These are phyloP conservation scores for Cephus pulcher DNA, from an alignment of 2,888 invertebrate genomes.

Conservation along the genomic window DNA sequence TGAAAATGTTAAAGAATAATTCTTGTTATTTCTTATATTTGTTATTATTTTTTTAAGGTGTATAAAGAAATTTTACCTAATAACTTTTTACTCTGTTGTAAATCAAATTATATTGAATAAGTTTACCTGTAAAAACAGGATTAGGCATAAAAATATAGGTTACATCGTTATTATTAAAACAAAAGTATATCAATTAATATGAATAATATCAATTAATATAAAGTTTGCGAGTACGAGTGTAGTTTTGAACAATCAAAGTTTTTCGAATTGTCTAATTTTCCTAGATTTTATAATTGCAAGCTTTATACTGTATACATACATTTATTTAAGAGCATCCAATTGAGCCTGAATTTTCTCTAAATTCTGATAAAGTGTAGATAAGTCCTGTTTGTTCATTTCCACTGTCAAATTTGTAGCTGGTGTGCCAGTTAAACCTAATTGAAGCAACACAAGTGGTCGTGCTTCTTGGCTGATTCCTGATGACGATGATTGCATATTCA, in stretches of 20 bases:
- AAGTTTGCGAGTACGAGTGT: background rate
- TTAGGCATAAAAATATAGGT: background rate
- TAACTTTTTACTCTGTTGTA: background rate
- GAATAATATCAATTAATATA: background rate
- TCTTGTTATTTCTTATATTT: background rate
- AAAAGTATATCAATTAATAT: background rate
- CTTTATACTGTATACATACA: conserved; percentile 25
- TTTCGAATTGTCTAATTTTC: background rate
- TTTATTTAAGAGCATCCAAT: conserved; percentile 55
- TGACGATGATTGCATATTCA: conserved; percentile 57
- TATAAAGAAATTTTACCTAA: background rate
- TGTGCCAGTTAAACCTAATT: conserved; percentile 47
- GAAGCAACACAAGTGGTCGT: conserved; percentile 50
- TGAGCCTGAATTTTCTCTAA: conserved; percentile 58
- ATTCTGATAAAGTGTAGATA: conserved; percentile 50
- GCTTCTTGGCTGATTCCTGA: conserved; percentile 48
- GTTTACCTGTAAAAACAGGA: background rate
- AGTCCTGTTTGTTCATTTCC: conserved; percentile 52
- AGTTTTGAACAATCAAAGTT: background rate
- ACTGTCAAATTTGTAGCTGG: conserved; percentile 47
- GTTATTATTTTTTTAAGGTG: background rate
- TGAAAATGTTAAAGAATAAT: conserved; percentile 32
- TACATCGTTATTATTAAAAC: background rate
- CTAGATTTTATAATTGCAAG: background rate
- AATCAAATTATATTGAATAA: background rate